Evolutionary conservation across 2,113 vertebrate species (phyloP), one percentile per base, ranked within the genome.

Genomic region (Elephantulus edwardii): DNA sequence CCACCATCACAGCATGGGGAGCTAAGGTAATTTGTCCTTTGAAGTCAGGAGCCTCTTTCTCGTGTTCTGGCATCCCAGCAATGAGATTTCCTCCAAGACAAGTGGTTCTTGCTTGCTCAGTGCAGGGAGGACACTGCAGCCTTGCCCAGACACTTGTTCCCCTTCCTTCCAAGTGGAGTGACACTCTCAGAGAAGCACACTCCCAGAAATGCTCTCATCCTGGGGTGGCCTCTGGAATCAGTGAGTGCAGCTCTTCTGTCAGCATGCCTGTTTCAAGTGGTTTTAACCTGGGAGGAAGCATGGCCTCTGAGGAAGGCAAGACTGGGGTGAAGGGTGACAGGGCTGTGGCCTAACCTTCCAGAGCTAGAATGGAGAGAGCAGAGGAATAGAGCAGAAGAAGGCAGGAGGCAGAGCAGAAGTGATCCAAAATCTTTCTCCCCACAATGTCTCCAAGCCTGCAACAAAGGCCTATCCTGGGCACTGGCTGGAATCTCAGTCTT

Each of bases 141-240:
- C 40, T 35, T 54, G 11, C 35, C 40, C 20, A 22, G 3, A 10
- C 19, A 11, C 83, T 1, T 0, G 12, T 13, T 40, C 71, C 54
- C 0, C 0, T 2, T 7, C 16, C 66, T 58, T 60, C 56, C n/a
- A 20, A 30, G n/a, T 42, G 1, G 0, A 1, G 28, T 8, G 20
- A 28, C 1, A 35, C 1, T 42, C 75, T 68, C 70, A 70, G 68
- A 68, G 35, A 38, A 38, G 30, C 1, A 5, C 1, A 24, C 38
- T 11, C 24, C 68, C 38, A 13, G 19, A 68, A 68, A 70, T 26
- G 20, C 38, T 20, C 38, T 11, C 24, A 24, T 64, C n/a, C 33
- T 19, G 28, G 48, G 60, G 46, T 11, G 33, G 42, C n/a, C 71
- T 75, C 20, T 30, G 71, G 71, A 40, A 52, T 44, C 5, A 12